phyloP scores from a whole-genome alignment of 2,113 vertebrate genomes.

The Ovis aries region ARS-UI_Ramb_v3.0 NC_056055.1:149514501-149515000 shows the following conservation, averaged over 20 bases:
- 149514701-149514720: neutral
- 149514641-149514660: neutral
- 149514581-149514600: neutral
- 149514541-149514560: neutral
- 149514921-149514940: neutral
- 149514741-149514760: neutral
- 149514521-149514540: neutral
- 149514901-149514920: neutral
- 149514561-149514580: neutral
- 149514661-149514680: neutral
- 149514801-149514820: neutral
- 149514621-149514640: neutral
- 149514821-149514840: neutral
- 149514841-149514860: neutral
- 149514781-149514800: neutral
- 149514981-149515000: neutral
- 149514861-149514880: accelerated
- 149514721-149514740: neutral
- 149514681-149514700: neutral
- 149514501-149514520: neutral
- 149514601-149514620: neutral
- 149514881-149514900: neutral
- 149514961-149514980: neutral
- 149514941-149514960: neutral
- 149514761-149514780: neutral